Conservation (phyloP, 2,113 vertebrate genomes). For the Scartelaos histophorus region DNA sequence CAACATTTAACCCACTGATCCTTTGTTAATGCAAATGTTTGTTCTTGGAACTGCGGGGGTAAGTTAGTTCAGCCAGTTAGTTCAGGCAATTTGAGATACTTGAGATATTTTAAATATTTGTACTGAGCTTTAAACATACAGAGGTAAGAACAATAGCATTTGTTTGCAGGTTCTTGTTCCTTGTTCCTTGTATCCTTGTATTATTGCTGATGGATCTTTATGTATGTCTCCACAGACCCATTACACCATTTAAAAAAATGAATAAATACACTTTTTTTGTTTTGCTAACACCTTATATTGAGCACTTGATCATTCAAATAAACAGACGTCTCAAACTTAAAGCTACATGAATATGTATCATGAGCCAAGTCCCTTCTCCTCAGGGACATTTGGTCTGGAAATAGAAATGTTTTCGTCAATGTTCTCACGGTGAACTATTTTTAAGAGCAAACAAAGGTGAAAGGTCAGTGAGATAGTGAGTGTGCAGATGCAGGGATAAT, state of each 20-base stretch:
- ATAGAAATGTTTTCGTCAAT: conserved; percentile 58
- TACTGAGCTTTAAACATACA: neutral
- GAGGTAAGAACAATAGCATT: too few relatives aligned
- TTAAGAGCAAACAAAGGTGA: conserved; percentile 69
- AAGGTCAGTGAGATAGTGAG: conserved; percentile 53
- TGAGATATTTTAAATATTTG: neutral
- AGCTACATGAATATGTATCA: neutral
- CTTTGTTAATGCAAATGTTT: neutral
- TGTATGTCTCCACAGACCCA: too few relatives aligned
- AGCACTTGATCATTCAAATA: neutral
- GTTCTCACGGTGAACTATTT: conserved; percentile 60
- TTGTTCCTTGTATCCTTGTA: too few relatives aligned
- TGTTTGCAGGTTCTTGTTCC: too few relatives aligned
- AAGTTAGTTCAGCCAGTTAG: neutral
- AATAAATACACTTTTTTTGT: too few relatives aligned
- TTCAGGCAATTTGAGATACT: neutral
- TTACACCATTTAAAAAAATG: too few relatives aligned
- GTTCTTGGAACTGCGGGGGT: neutral
- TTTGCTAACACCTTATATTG: too few relatives aligned
- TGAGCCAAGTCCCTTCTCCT: conserved; percentile 14
- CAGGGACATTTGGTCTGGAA: conserved; percentile 46
- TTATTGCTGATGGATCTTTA: too few relatives aligned
- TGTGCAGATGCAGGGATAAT: conserved; percentile 25
- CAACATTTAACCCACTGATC: neutral
- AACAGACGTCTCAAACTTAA: neutral